Conservation (phyloP, 2,113 vertebrate genomes). For the Vulpes ferrilata region DNA sequence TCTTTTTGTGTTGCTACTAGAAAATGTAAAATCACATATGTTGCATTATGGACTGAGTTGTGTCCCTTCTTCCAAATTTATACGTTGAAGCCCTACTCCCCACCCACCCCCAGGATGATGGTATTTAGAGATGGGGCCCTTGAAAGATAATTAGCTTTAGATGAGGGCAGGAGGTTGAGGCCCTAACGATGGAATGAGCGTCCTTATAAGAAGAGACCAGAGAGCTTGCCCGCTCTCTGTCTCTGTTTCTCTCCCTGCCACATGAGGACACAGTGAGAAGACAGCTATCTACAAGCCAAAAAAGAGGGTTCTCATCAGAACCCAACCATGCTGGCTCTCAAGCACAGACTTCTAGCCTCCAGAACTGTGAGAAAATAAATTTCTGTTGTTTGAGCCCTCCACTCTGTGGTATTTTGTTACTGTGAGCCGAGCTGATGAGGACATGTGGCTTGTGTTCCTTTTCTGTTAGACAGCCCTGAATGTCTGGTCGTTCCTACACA, state of each 20-base stretch:
- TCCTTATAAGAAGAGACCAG: neutral
- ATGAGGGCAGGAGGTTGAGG: neutral
- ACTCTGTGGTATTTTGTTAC: neutral
- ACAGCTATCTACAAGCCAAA: neutral
- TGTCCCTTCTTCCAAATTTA: neutral
- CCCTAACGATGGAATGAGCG: neutral
- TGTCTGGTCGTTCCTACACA: neutral
- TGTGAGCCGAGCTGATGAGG: neutral
- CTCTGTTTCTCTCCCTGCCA: neutral
- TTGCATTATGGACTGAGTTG: neutral
- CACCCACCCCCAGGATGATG: neutral
- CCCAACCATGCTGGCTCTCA: neutral
- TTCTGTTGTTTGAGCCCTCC: neutral
- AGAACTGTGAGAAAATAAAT: neutral
- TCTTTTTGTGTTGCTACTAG: neutral
- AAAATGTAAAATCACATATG: neutral
- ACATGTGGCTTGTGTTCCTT: neutral
- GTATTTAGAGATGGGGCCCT: neutral
- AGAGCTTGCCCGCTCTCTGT: neutral
- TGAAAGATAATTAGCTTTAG: neutral
- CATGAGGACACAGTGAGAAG: neutral
- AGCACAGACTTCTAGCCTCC: neutral
- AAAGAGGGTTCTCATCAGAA: neutral
- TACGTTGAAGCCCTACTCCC: neutral
- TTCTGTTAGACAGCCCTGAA: neutral